Evolutionary conservation across 2,797 vertebrate genomes (phyloP).

Genomic region (Hemibagrus guttatus): DNA sequence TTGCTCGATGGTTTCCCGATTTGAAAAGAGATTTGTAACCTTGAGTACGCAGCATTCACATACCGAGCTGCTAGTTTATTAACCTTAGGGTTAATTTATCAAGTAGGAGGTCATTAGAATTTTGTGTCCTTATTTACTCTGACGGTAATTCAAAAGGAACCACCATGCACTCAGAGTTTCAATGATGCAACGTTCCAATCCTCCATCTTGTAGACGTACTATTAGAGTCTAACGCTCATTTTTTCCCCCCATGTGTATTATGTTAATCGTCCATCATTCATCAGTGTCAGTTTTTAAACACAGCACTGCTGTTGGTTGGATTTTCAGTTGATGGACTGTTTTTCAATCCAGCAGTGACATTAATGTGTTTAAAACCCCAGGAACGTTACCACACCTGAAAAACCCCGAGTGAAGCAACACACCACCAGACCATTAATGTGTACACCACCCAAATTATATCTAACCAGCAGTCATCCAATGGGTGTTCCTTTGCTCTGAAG

Average conservation of each 20-base stretch:
- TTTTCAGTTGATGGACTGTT: conserved; percentile 7
- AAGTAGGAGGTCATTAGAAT: background rate
- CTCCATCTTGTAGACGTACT: background rate
- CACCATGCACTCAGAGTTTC: background rate
- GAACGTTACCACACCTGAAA: conserved; percentile 15
- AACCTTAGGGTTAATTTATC: background rate
- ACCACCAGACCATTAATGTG: background rate
- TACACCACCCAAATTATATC: background rate
- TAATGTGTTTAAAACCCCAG: conserved; percentile 27
- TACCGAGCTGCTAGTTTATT: background rate
- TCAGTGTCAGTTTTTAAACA: conserved; percentile 27
- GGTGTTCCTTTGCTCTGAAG: background rate
- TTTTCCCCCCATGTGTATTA: background rate
- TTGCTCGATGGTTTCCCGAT: background rate
- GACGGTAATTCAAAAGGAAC: background rate
- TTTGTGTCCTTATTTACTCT: background rate
- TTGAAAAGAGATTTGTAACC: background rate
- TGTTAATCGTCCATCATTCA: conserved; percentile 4
- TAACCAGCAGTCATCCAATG: conserved; percentile 5
- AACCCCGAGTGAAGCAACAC: background rate
- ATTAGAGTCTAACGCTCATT: background rate
- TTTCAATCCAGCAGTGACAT: background rate
- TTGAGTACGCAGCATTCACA: background rate
- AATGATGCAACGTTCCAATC: background rate
- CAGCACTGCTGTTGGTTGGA: conserved; percentile 10